Base-by-base conservation (phyloP, 2,797 vertebrate species). In the Cichlasoma orientale region DNA sequence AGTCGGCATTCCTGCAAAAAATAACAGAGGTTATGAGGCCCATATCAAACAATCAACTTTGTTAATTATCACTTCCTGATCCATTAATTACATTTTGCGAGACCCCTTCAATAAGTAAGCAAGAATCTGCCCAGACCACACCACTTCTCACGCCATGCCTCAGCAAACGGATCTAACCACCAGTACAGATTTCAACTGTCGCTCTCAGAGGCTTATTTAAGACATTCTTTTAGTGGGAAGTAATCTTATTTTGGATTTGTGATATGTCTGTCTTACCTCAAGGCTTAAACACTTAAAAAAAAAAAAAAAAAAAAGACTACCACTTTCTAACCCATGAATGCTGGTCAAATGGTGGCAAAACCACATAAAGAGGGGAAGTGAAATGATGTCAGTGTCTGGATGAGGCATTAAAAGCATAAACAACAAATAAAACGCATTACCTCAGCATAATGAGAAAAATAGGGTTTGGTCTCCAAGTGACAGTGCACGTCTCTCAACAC, bases 331-430 rank as follows among this genome's bases (percentile, higher is more conserved):
- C 83, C 84, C 68, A 74, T 54, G 72, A 84, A 73, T 79, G 68
- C 79, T 77, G 77, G 83, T 88, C 71, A 78, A 91, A 88, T 86
- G 77, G 85, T 80, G 83, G 86, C 86, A 85, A 89, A 90, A 80
- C 88, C 89, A 85, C 91, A 89, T 86, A 52, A 81, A 83, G 83
- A 80, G 75, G 78, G 89, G 54, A 77, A 78, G 80, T 80, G 63
- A 70, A 78, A 92, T 93, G 88, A 93, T 87, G 89, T 93, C 91
- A 93, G 79, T 58, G 90, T 92, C 92, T 92, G 88, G 86, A 91
- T 86, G 80, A 55, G 76, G 75, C 80, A 87, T 88, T 84, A 82
- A 83, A 84, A 74, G 83, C 74, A 84, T 79, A 88, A 90, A 91
- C 85, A 92, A 92, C 90, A 92, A 93, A 89, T 88, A 90, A 88